Evolutionary conservation across 1,140 invertebrate genomes (phyloP), one percentile per base, ranked within the genome.

Genomic region (Odontomachus brunneus): DNA sequence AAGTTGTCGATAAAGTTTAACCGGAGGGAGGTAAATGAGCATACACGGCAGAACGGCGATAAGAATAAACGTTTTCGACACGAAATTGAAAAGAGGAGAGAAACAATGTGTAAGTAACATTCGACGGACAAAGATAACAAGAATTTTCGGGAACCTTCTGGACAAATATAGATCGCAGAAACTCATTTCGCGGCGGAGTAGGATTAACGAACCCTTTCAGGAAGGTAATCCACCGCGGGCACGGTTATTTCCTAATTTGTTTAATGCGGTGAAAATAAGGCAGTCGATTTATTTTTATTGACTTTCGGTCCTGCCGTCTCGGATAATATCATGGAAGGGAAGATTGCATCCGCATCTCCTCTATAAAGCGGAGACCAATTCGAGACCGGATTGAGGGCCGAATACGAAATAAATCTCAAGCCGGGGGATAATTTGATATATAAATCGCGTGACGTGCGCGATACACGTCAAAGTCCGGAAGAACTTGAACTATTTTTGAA

Each of bases 1-100:
- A 76, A 59, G 75, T 51, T 44, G 65, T 24, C 63, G 33, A 57
- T 80, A 80, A 57, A 69, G 69, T 80, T 80, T 80, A 33, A 71
- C 44, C 75, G 75, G 22, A 48, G 44, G 38, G 57, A 71, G 53
- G 75, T 80, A 80, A 80, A 80, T 80, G 65, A 78, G 24, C 51
- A 44, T 57, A 22, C 53, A n/a, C 7, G 53, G 53, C 15, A 69
- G 33, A 24, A 19, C 14, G 48, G 22, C 44, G 73, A 75, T 75
- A 24, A 33, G 29, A 29, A 12, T 26, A 67, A 78, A 78, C 49
- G 12, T 1, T 78, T 78, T 57, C 17, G 48, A 12, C n/a, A n/a
- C 9, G 19, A 3, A 48, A 71, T 48, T 44, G 75, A 80, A 71
- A 71, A 69, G 9, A 44, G 44, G 15, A 57, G 26, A 14, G 17